Evolutionary conservation across 2,113 vertebrate genomes (phyloP), one percentile per base, ranked within the genome.

Genomic region (Tautogolabrus adspersus): DNA sequence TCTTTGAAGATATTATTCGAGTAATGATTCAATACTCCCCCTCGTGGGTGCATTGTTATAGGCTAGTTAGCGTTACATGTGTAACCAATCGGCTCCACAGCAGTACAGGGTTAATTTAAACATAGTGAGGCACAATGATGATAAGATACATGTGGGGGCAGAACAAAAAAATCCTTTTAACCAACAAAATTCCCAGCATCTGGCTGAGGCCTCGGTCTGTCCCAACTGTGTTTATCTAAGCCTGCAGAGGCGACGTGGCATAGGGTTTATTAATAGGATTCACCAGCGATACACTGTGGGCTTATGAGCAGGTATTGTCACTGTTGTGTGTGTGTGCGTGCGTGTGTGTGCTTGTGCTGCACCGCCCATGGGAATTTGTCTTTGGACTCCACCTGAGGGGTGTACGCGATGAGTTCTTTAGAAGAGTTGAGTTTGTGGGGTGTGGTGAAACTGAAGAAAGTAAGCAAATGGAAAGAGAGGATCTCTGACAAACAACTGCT

Each of bases 221-320:
- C 69, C 66, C 70, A 79, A 66, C 26, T 51, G 30, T 79, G 58
- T 85, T 89, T 86, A 72, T 87, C 66, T 84, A 63, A 70, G 70
- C 38, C 77, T 57, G 57, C 62, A 75, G 69, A 82, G 85, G 49
- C 42, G 37, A 88, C 77, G 83, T 89, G 89, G 89, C 89, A 81
- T 56, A 59, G 11, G 8, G 79, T 69, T 88, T 89, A 90, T 89
- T 87, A 83, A 64, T 86, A 87, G 86, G 61, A 37, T 54, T 57
- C 60, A 37, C 10, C 58, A 34, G 82, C 21, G n/a, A 72, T 65
- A 60, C 71, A 62, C 70, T 21, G 37, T 70, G 75, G 82, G 73
- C 57, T 65, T 78, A 52, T 34, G 51, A 61, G 76, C 74, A 78
- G 88, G 87, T 83, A 83, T 71, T 62, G 52, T 79, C 51, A 66